Base-by-base conservation (phyloP, 2,113 vertebrate genomes). In the Hippolais icterina region DNA sequence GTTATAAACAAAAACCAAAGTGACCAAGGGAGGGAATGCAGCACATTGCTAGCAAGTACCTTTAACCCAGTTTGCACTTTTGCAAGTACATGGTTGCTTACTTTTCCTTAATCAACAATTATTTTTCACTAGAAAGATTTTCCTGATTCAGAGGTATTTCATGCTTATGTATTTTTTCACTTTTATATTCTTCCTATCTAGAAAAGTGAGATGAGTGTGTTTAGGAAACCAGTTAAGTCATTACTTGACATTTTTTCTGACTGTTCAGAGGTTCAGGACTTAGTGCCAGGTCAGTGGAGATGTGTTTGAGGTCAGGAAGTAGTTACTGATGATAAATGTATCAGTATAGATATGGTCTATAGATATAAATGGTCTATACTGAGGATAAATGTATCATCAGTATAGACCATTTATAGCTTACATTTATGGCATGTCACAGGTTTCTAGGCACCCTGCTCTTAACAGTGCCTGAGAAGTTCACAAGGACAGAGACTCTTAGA, bases 391-490 rank as follows among this genome's bases (percentile, higher is more conserved):
- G 18, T 39, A 50, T 22, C 79, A n/a, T n/a, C n/a, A n/a, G n/a
- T n/a, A n/a, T 25, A 88, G 42, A 57, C n/a, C 49, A n/a, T 61
- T 76, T 53, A 52, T 6, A 3, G 81, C 50, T 46, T 41, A 61
- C 2, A 25, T 19, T 57, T 23, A 35, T 57, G 33, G 19, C 22
- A 24, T 8, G 25, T 37, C 66, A 52, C 0, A 0, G 41, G 41
- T 49, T 94, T 65, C 64, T 12, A 44, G 50, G 31, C 42, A 77
- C n/a, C 37, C 83, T 82, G 28, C 57, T 79, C 42, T 7, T 15
- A 90, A 59, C 16, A 54, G 19, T 28, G 70, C 50, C 76, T 89
- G 39, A 42, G 28, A 95, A 83, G 14, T 27, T 89, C 46, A 49
- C 0, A 7, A 93, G 28, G 76, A 74, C 35, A 74, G 37, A 70